Percentiles rank a stretch among this genome's conserved stretches.
These are phyloP conservation scores for Eristalis arbustorum DNA, from an alignment of 2,888 invertebrate genomes.

Conservation along the genomic window DNA sequence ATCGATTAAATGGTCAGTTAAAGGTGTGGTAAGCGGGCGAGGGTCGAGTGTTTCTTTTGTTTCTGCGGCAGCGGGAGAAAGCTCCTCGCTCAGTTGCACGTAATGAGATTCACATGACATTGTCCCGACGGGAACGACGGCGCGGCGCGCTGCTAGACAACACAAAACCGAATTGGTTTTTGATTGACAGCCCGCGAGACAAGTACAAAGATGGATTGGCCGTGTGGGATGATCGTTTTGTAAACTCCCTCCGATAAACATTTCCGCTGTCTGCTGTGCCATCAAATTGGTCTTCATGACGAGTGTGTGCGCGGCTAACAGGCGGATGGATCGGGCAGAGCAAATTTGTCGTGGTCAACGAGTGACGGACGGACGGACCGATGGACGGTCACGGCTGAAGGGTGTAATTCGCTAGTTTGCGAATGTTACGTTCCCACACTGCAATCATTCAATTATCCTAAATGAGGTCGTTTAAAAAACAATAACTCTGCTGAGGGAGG, in stretches of 20 bases:
- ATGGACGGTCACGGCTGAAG: constrained; percentile 19
- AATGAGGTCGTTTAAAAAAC: constrained; percentile 57
- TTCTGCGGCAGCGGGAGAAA: constrained; percentile 26
- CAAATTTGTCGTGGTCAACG: constrained; percentile 54
- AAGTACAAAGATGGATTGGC: constrained; percentile 67
- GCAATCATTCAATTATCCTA: constrained; percentile 66
- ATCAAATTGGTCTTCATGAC: not conserved
- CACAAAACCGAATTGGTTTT: constrained; percentile 10
- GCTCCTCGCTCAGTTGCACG: constrained; percentile 31
- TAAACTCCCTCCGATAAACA: constrained; percentile 39
- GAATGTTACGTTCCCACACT: constrained; percentile 50
- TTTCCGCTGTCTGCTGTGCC: constrained; percentile 1
- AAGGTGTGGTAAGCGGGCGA: constrained; percentile 16
- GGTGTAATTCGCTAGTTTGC: constrained; percentile 56
- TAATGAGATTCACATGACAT: constrained; percentile 35
- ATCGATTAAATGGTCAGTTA: constrained; percentile 44
- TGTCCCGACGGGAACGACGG: not conserved
- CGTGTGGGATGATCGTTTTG: constrained; percentile 65
- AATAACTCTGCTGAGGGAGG: constrained; percentile 8
- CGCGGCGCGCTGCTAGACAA: not conserved
- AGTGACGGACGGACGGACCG: constrained; percentile 2
- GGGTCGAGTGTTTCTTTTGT: constrained; percentile 18
- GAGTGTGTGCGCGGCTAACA: constrained; percentile 32
- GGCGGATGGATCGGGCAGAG: constrained; percentile 19
- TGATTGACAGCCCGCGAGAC: constrained; percentile 67